A percentile compares a stretch with the other conserved stretches of the same genome.
Conservation (phyloP, 2,797 vertebrate species). For the Xenopus petersii region DNA sequence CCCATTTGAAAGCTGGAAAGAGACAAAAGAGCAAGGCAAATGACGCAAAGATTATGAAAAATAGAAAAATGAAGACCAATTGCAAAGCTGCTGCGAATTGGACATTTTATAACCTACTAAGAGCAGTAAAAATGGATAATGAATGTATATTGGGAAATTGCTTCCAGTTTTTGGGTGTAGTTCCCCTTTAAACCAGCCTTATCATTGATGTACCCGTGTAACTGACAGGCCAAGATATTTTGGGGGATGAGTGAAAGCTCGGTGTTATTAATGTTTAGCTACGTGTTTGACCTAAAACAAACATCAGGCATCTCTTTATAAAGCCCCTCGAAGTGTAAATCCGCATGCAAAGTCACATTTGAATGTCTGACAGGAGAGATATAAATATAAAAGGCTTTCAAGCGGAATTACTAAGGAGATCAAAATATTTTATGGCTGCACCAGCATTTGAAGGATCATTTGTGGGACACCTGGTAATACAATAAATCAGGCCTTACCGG, state of each 20-base stretch:
- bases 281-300: conserved; percentile 5
- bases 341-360: conserved; percentile 5
- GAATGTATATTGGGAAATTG: too few relatives aligned
- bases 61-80: too few relatives aligned
- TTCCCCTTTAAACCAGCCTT: too few relatives aligned
- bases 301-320: conserved; percentile 10
- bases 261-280: conserved; percentile 11
- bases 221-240: not conserved
- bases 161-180: too few relatives aligned
- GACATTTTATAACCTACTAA: too few relatives aligned
- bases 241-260: not conserved
- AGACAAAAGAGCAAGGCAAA: too few relatives aligned
- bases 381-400: conserved; percentile 3
- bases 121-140: too few relatives aligned
- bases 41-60: too few relatives aligned
- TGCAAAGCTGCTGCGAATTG: too few relatives aligned
- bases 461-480: not conserved
- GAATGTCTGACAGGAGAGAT: not conserved
- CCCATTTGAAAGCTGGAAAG: too few relatives aligned
- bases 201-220: too few relatives aligned
- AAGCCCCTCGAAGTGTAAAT: conserved; percentile 7
- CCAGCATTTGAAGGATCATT: not conserved
- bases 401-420: not conserved
- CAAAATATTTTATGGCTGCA: not conserved
- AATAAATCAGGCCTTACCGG: not conserved